Conservation (phyloP, 2,888 invertebrate species). For the Drosophila gaucha region DNA sequence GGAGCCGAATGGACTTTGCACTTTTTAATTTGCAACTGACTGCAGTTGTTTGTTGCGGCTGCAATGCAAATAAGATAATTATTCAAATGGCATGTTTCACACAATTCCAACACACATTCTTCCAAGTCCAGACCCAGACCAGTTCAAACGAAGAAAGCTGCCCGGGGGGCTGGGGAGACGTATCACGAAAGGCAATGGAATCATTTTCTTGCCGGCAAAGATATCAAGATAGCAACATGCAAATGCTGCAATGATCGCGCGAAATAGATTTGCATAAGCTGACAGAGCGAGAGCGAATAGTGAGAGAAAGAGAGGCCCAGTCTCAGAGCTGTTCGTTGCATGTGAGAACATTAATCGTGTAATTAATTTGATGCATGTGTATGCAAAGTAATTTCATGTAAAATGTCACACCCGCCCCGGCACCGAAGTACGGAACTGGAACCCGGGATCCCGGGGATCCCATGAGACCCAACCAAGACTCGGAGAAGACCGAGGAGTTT, state of each 20-base stretch:
- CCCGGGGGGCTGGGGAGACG: conserved; percentile 13
- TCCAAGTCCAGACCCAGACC: conserved; percentile 48
- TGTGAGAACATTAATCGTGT: conserved; percentile 85
- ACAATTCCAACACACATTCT: conserved; percentile 81
- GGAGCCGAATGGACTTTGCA: conserved; percentile 64
- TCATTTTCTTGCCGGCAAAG: conserved; percentile 75
- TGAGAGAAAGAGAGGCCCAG: conserved; percentile 2
- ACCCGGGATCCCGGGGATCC: not conserved
- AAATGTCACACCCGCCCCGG: conserved; percentile 76
- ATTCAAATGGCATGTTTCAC: conserved; percentile 84
- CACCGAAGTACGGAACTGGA: conserved; percentile 5
- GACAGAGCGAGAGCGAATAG: conserved; percentile 20
- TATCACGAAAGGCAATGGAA: conserved; percentile 78
- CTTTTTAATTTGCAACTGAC: conserved; percentile 76
- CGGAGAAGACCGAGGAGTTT: conserved; percentile 14
- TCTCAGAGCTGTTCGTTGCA: conserved; percentile 52
- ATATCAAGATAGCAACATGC: conserved; percentile 78
- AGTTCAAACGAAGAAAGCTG: conserved; percentile 40
- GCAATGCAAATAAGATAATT: conserved; percentile 83
- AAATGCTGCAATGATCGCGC: conserved; percentile 77
- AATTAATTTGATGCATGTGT: conserved; percentile 85
- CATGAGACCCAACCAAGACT: conserved; percentile 10
- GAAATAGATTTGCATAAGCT: conserved; percentile 78
- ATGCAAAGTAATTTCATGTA: conserved; percentile 84
- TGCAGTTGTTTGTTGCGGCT: conserved; percentile 64